Evolutionary conservation across 2,113 vertebrate species (phyloP), one percentile per base, ranked within the genome.

Genomic region (Perca schrenkii): DNA sequence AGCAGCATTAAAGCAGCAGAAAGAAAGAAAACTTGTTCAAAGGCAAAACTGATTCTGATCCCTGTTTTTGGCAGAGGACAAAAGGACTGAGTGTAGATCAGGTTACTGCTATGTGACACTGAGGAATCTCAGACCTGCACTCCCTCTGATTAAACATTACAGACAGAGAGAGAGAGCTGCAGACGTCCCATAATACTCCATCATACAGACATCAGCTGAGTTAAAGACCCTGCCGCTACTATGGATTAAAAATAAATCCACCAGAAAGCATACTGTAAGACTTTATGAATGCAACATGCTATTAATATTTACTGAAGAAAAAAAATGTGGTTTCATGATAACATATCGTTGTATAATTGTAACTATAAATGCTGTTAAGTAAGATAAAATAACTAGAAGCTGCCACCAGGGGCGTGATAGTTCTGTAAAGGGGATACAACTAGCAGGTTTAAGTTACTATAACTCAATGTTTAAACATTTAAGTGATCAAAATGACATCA

Each of bases 51-150:
- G 31, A 81, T 53, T 70, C 62, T 84, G 84, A 78, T 91, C 76
- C 77, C 40, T 40, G 75, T 78, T 89, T 76, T n/a, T 84, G 82
- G 86, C 90, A 49, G 52, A 79, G 86, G 89, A 87, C 88, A 86
- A 88, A 93, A 82, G 91, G 66, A 49, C 73, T 3, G 82, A 64
- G 70, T 16, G 36, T 36, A 92, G 94, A 94, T 96, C 95, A 90
- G 93, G 94, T 96, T 96, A 90, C 96, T 89, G 81, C 85, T 91
- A 97, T 92, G 95, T 96, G 96, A 96, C 93, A 68, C 83, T 34
- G 82, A 88, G 95, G 94, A 96, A 95, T 95, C 95, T 94, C 79
- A 74, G 87, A 0, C 43, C 87, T 77, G 57, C 76, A 47, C 86
- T 75, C 58, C 28, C 25, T 50, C 63, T 65, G 71, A 77, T 84